Conservation (phyloP, 2,888 invertebrate species). For the Xestia ashworthii region DNA sequence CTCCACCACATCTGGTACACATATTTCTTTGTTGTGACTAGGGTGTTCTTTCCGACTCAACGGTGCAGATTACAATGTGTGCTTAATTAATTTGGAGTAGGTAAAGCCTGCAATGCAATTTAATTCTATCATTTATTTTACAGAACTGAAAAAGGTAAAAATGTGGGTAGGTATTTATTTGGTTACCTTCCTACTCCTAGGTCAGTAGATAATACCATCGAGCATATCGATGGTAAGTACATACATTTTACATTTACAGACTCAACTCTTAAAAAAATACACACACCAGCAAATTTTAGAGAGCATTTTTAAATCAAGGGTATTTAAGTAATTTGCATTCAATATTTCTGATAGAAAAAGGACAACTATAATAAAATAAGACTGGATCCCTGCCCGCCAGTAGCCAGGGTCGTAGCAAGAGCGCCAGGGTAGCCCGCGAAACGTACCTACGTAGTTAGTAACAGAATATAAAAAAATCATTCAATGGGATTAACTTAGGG, state of each 20-base stretch:
- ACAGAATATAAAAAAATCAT: too few relatives aligned
- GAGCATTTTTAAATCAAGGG: background rate
- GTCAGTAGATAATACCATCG: too few relatives aligned
- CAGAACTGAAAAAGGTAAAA: background rate
- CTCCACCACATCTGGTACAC: constrained; percentile 47
- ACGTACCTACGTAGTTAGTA: too few relatives aligned
- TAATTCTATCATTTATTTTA: constrained; percentile 6
- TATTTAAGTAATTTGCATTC: background rate
- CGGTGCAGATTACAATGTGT: constrained; percentile 14
- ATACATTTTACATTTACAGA: background rate
- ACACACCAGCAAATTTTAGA: background rate
- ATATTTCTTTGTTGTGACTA: constrained; percentile 27
- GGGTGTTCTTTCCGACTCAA: constrained; percentile 12
- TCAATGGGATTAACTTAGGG: too few relatives aligned
- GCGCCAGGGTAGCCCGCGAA: too few relatives aligned
- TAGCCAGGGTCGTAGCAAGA: too few relatives aligned
- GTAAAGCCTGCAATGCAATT: constrained; percentile 56
- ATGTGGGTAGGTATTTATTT: background rate
- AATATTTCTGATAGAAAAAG: background rate
- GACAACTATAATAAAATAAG: background rate
- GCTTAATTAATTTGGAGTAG: constrained; percentile 30
- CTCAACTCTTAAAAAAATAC: background rate
- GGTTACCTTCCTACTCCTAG: background rate
- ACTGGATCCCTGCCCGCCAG: background rate
- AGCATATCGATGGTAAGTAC: too few relatives aligned